Percentiles rank a stretch among this genome's conserved stretches.
phyloP scores from a whole-genome alignment of 92 coral and sea anemone genomes.

The Pocillopora grandis region DNA sequence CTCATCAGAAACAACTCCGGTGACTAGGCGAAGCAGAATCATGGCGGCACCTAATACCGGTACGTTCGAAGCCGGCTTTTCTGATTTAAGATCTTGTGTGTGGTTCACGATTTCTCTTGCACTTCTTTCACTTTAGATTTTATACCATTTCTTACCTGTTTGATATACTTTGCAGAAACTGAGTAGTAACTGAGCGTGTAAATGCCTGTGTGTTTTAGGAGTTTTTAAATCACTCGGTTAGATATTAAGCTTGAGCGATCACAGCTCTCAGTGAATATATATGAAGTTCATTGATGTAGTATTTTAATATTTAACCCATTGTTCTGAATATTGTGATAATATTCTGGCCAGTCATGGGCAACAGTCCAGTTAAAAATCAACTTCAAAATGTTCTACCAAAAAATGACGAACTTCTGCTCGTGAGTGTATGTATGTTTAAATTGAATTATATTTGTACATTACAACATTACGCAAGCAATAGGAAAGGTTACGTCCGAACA shows the following conservation, averaged over 20 bases:
- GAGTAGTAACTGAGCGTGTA: not conserved
- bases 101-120: not conserved
- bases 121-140: not conserved
- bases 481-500: not conserved
- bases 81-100: not conserved
- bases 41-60: conserved; percentile 78
- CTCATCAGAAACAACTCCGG: conserved; percentile 53
- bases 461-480: not conserved
- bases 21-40: conserved; percentile 60
- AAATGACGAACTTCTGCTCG: not conserved
- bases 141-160: not conserved
- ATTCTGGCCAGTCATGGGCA: not conserved
- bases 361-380: not conserved
- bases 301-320: not conserved
- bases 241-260: not conserved
- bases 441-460: not conserved
- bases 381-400: not conserved
- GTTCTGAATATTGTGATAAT: not conserved
- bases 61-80: conserved; percentile 49
- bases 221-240: not conserved
- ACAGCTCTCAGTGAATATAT: not conserved
- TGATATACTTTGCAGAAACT: not conserved
- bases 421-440: not conserved
- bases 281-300: not conserved
- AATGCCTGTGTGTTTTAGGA: not conserved